Evolutionary conservation across 2,888 invertebrate genomes (phyloP).

Genomic region (Calameuta filiformis): DNA sequence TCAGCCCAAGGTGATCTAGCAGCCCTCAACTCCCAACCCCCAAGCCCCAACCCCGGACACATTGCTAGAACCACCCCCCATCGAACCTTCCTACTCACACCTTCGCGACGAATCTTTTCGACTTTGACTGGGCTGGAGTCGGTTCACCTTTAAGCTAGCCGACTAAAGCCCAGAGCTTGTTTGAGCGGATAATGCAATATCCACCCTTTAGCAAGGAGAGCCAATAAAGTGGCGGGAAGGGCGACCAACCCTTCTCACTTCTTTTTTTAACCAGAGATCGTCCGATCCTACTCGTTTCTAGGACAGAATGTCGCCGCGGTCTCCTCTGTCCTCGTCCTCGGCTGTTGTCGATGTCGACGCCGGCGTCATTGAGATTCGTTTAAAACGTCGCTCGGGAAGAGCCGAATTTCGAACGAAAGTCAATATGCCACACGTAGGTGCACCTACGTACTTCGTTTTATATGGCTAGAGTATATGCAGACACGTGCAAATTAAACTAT

Average conservation of each 20-base stretch:
- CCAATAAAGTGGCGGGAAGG: slow-evolving; percentile 43
- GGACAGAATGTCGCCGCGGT: not conserved
- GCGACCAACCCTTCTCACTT: slow-evolving; percentile 27
- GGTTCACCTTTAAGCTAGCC: slow-evolving; percentile 53
- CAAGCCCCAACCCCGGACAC: slow-evolving; percentile 26
- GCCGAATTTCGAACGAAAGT: not conserved
- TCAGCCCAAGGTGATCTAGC: slow-evolving; percentile 22
- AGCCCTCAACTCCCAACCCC: not conserved
- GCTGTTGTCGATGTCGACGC: not conserved
- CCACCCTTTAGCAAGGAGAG: slow-evolving; percentile 45
- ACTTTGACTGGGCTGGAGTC: slow-evolving; percentile 49
- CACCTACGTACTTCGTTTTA: not conserved
- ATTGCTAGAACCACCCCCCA: slow-evolving; percentile 28
- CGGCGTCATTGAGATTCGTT: not conserved
- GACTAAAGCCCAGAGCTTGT: slow-evolving; percentile 47
- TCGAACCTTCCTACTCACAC: slow-evolving; percentile 41
- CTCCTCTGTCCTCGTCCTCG: not conserved
- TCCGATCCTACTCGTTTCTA: not conserved
- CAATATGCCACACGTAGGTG: not conserved
- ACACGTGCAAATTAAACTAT: not conserved
- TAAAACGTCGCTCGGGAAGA: not conserved
- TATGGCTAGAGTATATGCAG: not conserved
- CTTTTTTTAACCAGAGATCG: slow-evolving; percentile 14
- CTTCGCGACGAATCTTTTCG: slow-evolving; percentile 54
- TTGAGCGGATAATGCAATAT: slow-evolving; percentile 56